phyloP scores from a whole-genome alignment of 2,113 vertebrate genomes.

The Octodon degus region DNA sequence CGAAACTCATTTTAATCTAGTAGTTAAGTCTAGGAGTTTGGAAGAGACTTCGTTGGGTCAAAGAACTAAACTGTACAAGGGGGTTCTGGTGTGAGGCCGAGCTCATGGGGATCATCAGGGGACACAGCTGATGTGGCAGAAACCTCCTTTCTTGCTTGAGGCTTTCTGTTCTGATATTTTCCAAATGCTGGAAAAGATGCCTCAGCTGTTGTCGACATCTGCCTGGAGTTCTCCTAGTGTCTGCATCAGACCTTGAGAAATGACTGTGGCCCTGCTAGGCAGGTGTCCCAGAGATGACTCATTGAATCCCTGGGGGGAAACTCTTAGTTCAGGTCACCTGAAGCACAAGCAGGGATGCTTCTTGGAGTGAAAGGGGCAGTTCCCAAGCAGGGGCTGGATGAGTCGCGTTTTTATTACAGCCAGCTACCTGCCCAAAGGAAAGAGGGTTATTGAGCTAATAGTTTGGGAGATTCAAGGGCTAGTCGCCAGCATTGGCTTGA shows the following conservation, averaged over 20 bases:
- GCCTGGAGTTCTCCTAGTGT: background rate
- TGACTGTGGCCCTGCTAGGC: background rate
- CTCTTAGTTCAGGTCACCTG: background rate
- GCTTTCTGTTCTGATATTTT: background rate
- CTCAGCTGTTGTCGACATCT: fast-evolving
- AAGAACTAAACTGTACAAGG: background rate
- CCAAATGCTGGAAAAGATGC: background rate
- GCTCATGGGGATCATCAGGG: background rate
- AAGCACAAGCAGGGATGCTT: background rate
- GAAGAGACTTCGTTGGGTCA: background rate
- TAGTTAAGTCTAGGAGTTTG: background rate
- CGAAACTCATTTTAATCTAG: background rate
- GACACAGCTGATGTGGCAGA: background rate
- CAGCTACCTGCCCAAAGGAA: background rate
- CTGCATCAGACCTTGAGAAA: background rate
- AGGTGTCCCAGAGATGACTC: background rate
- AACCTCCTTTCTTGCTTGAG: too few species aligned
- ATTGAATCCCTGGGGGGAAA: background rate
- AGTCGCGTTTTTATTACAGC: background rate
- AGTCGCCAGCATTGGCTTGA: too few species aligned
- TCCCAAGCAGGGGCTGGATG: background rate
- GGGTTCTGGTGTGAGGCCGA: background rate
- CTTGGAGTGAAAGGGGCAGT: background rate
- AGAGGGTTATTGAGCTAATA: background rate
- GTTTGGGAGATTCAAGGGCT: background rate